phyloP scores from a whole-genome alignment of 2,888 invertebrate species.

The Strigamia transsilvanica region DNA sequence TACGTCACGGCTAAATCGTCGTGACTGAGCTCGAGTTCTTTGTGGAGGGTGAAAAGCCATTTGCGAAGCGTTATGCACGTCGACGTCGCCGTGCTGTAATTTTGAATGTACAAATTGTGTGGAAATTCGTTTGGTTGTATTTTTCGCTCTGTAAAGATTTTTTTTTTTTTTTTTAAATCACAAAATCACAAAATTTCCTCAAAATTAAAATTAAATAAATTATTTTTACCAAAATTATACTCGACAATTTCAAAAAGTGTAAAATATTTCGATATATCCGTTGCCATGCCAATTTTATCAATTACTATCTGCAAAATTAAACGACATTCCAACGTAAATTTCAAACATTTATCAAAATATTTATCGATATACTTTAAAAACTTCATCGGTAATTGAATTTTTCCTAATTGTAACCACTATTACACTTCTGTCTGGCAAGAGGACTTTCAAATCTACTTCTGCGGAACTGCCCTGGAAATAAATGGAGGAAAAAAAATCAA shows the following conservation, averaged over 20 bases:
- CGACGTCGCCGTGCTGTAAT: slow-evolving; percentile 96
- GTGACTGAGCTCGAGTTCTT: slow-evolving; percentile 73
- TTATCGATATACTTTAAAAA: slow-evolving; percentile 71
- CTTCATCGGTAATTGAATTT: slow-evolving; percentile 88
- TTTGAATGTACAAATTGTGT: slow-evolving; percentile 97
- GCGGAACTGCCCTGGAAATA: slow-evolving; percentile 65
- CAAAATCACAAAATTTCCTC: no score
- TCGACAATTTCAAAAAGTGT: slow-evolving; percentile 97
- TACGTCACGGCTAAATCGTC: slow-evolving; percentile 82
- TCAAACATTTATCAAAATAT: not conserved
- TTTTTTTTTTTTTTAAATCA: no score
- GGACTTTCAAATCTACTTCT: slow-evolving; percentile 73
- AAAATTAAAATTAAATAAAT: no score
- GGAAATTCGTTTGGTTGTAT: slow-evolving; percentile 93
- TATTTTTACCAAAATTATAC: slow-evolving; percentile 92
- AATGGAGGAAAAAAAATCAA: no score
- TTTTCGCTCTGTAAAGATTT: slow-evolving; percentile 78
- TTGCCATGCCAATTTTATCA: slow-evolving; percentile 81
- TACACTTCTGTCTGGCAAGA: slow-evolving; percentile 90
- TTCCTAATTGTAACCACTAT: slow-evolving; percentile 87
- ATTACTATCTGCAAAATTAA: slow-evolving; percentile 79
- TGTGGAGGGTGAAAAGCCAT: slow-evolving; percentile 82
- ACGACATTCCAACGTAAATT: no score
- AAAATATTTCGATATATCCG: slow-evolving; percentile 86
- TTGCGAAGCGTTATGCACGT: slow-evolving; percentile 89